Conservation (phyloP, 2,113 vertebrate species). For the Plectropomus leopardus region DNA sequence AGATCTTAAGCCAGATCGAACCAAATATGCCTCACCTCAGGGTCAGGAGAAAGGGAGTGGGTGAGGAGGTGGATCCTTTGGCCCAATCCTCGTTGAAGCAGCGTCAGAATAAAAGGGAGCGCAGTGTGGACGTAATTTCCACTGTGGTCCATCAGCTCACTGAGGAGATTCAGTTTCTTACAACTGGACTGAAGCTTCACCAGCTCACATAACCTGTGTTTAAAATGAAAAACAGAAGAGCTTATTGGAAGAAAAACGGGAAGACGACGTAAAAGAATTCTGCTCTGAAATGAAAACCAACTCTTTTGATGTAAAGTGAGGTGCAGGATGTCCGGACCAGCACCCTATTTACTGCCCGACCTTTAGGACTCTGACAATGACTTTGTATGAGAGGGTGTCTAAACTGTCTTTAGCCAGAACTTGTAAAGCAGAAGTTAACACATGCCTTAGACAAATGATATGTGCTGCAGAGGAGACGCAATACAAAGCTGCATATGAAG, state of each 20-base stretch:
- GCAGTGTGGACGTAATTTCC: constrained; percentile 90
- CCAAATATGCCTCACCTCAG: constrained; percentile 83
- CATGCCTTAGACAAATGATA: neutral
- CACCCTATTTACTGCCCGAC: neutral
- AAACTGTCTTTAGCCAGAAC: neutral
- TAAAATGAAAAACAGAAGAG: neutral
- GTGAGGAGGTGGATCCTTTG: constrained; percentile 86
- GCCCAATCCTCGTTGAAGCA: constrained; percentile 90
- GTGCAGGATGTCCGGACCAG: neutral
- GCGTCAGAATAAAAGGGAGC: constrained; percentile 87
- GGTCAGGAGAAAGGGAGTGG: constrained; percentile 87
- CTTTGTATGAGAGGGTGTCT: neutral
- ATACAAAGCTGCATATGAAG: neutral
- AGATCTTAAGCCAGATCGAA: neutral
- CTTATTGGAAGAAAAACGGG: neutral
- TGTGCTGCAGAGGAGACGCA: neutral
- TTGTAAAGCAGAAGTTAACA: neutral
- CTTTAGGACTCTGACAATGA: neutral
- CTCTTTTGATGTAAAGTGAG: no score
- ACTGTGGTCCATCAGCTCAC: constrained; percentile 91
- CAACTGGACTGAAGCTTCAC: constrained; percentile 90
- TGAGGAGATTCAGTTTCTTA: constrained; percentile 92
- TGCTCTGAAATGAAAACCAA: neutral
- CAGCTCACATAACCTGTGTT: constrained; percentile 85
- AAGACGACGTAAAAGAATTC: neutral